These are phyloP conservation scores for Pseudococcus longispinus DNA, from an alignment of 2,888 invertebrate genomes.

Conservation along the genomic window DNA sequence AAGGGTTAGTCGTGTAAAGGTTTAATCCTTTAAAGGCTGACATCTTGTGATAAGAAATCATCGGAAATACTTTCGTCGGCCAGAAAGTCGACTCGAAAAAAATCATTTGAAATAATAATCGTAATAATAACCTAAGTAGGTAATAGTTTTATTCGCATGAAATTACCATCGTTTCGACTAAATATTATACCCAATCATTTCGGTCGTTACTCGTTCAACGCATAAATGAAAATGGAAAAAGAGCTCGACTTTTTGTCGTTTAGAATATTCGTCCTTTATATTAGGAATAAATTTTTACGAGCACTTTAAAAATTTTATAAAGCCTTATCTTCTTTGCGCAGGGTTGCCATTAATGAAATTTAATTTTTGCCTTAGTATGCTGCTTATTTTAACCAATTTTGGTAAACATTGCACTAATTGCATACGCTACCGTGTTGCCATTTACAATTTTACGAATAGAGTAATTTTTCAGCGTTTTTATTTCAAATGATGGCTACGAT, in stretches of 20 bases:
- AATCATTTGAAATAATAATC: neutral
- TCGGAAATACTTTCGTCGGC: neutral
- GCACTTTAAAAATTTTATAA: constrained; percentile 29
- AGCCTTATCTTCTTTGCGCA: constrained; percentile 37
- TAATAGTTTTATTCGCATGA: neutral
- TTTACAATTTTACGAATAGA: neutral
- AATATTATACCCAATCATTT: neutral
- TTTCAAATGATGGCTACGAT: neutral
- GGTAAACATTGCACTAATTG: neutral
- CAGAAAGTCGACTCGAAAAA: neutral
- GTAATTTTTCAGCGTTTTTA: constrained; percentile 1
- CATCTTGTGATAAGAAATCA: constrained; percentile 19
- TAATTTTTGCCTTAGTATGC: neutral
- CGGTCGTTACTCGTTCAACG: neutral
- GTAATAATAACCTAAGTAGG: neutral
- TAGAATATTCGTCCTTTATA: constrained; percentile 24
- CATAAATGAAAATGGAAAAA: neutral
- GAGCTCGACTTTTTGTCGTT: neutral
- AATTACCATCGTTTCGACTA: neutral
- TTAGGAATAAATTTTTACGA: constrained; percentile 40
- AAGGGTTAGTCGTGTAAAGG: neutral
- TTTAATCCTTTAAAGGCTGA: neutral
- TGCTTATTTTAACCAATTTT: constrained; percentile 1
- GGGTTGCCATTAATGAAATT: constrained; percentile 16
- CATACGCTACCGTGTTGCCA: neutral